Percentiles rank a stretch among this genome's conserved stretches.
These are phyloP conservation scores for Cololabis saira DNA, from an alignment of 2,113 vertebrate species.

Conservation along the genomic window DNA sequence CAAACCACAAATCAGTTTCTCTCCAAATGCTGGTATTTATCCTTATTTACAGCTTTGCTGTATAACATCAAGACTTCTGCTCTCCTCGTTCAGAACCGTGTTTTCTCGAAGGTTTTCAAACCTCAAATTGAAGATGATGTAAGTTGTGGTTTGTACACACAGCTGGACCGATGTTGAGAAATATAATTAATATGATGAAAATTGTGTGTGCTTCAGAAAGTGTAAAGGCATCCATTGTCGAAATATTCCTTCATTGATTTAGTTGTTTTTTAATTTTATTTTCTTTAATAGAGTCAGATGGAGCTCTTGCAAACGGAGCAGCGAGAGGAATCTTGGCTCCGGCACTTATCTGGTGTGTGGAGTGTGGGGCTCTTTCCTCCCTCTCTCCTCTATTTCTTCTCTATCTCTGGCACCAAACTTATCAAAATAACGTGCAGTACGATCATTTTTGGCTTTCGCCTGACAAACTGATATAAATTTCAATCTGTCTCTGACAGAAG, in stretches of 20 bases:
- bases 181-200: conserved; percentile 54
- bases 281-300: conserved; percentile 68
- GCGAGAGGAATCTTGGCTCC: conserved; percentile 78
- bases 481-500: conserved; percentile 82
- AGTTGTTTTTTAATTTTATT: conserved; percentile 16
- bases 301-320: conserved; percentile 72
- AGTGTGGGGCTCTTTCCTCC: conserved; percentile 76
- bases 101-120: too few relatives aligned
- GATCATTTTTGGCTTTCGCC: conserved; percentile 81
- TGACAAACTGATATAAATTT: conserved; percentile 86
- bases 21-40: too few relatives aligned
- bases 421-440: conserved; percentile 84
- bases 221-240: conserved; percentile 1
- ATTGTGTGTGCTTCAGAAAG: conserved; percentile 44
- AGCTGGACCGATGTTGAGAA: conserved; percentile 49
- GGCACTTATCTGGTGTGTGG: conserved; percentile 80
- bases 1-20: too few relatives aligned
- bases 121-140: too few relatives aligned
- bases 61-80: too few relatives aligned
- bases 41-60: too few relatives aligned
- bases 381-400: conserved; percentile 78
- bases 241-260: too few relatives aligned
- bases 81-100: too few relatives aligned
- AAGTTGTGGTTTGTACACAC: background rate
- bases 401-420: conserved; percentile 84